A percentile compares a stretch with the other conserved stretches of the same genome.
These are phyloP conservation scores for Porites rus DNA, from an alignment of 92 coral and sea anemone genomes.

Conservation along the genomic window DNA sequence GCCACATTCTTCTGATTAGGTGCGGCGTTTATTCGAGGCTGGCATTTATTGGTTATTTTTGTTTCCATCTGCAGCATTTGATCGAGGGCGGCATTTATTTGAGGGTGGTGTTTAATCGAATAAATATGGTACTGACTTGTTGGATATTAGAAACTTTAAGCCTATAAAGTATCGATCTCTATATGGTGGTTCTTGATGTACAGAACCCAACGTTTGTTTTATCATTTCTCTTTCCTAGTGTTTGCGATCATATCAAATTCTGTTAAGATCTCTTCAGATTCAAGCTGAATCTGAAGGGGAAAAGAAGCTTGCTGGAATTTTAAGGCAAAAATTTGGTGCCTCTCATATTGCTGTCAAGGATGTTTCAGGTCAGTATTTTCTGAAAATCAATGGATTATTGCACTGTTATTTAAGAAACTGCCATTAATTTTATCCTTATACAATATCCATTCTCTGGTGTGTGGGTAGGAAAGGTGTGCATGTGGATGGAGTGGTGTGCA, in stretches of 20 bases:
- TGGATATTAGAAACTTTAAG: too few species aligned
- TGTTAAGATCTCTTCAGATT: slow-evolving; percentile 40
- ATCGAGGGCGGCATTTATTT: too few species aligned
- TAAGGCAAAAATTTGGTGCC: slow-evolving; percentile 79
- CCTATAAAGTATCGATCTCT: too few species aligned
- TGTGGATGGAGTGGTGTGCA: too few species aligned
- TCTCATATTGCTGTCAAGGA: slow-evolving; percentile 86
- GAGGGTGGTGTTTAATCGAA: too few species aligned
- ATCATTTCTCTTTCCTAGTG: background rate
- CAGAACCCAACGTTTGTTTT: background rate
- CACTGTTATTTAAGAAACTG: too few species aligned
- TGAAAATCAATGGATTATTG: background rate
- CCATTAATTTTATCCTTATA: background rate
- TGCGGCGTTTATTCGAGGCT: too few species aligned
- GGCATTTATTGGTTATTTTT: too few species aligned
- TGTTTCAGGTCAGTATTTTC: slow-evolving; percentile 79
- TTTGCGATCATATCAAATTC: slow-evolving; percentile 6
- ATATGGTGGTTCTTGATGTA: background rate
- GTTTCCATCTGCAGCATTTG: too few species aligned
- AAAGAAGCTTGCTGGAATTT: slow-evolving; percentile 77
- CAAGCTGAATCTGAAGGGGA: slow-evolving; percentile 78
- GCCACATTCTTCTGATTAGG: too few species aligned
- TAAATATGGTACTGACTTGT: too few species aligned
- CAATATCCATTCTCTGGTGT: background rate
- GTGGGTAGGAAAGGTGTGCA: too few species aligned